Conservation (phyloP, 2,113 vertebrate species). For the Alaudala cheleensis region DNA sequence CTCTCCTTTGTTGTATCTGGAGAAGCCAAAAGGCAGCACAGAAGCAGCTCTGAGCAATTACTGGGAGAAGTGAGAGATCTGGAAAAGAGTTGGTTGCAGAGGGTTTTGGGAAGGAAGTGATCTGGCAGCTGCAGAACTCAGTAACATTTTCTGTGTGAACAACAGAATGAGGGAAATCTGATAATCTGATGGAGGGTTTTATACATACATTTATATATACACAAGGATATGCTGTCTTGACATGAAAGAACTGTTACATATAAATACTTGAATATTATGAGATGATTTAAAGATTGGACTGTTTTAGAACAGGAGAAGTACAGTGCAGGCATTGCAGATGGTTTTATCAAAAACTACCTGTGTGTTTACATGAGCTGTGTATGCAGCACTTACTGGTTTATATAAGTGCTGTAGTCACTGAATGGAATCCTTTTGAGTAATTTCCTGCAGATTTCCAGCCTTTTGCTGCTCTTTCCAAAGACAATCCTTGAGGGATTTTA, state of each 20-base stretch:
- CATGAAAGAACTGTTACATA: background rate
- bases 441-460: background rate
- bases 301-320: background rate
- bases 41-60: background rate
- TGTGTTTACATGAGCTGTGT: constrained; percentile 31
- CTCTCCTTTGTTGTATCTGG: background rate
- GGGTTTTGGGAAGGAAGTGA: background rate
- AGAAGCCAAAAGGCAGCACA: background rate
- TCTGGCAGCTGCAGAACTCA: background rate
- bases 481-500: background rate
- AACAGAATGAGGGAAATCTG: background rate
- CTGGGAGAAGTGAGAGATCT: background rate
- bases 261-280: constrained; percentile 4
- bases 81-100: background rate
- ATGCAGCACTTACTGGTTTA: background rate
- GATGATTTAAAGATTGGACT: background rate
- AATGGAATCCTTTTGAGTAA: background rate
- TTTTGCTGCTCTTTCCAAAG: constrained; percentile 30
- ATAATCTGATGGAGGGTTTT: background rate
- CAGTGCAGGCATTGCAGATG: background rate
- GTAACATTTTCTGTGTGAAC: background rate
- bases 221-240: background rate
- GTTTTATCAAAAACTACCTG: background rate
- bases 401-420: background rate
- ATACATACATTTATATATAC: background rate